Evolutionary conservation across 1,140 invertebrate species (phyloP), one percentile per base, ranked within the genome.

Genomic region (Zelostemma sp.): DNA sequence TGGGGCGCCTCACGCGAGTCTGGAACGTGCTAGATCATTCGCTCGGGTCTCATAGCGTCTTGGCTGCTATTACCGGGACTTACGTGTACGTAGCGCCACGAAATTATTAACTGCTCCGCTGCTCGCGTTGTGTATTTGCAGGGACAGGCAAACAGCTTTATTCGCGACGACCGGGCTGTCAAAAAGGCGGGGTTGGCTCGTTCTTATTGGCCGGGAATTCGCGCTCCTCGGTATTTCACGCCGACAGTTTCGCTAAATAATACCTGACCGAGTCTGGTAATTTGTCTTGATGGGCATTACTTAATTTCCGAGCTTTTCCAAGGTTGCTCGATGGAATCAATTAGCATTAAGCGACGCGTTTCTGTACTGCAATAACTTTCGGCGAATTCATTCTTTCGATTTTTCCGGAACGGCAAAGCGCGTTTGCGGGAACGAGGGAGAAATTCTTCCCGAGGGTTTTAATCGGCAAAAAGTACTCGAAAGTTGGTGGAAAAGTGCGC

Each of bases 1-100:
- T 76, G 61, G 77, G 77, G 78, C 78, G 68, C 61, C 67, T 79
- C 78, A 80, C 78, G 78, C 75, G 68, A 79, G 54, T 66, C 68
- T 50, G 47, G 75, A 73, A 76, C 76, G 75, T 78, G 76, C 76
- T 65, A 50, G 76, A 78, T 78, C 70, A 68, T 67, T 63, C 71
- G 68, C 50, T 50, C 45, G 51, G 67, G 58, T 62, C 56, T 68
- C 61, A 61, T 67, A 63, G 38, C 38, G 14, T 19, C 56, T 40
- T 58, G 43, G 33, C 74, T 65, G 55, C 50, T 41, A 60, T 60
- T 68, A 61, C 28, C n/a, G 19, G 31, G 46, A 71, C 62, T 66
- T 74, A 51, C 64, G 45, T 59, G 54, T 48, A 40, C 55, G 64
- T 48, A 33, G 59, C 49, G 54, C 31, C 40, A 51, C 59, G 46